Evolutionary conservation across 92 coral and sea anemone genomes (phyloP).

Genomic region (Heteractis magnifica): DNA sequence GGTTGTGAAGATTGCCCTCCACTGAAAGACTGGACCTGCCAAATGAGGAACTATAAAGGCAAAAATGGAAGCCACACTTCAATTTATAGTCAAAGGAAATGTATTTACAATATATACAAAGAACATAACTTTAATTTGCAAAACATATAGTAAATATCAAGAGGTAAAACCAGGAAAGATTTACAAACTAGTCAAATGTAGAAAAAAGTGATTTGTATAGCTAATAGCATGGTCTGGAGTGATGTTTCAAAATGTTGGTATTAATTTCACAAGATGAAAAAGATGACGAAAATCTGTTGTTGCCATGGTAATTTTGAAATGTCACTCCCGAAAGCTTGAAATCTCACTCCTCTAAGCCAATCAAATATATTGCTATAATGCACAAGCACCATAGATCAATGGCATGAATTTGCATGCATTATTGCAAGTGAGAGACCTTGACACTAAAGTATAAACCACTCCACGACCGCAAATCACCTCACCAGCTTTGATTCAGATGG

Average conservation of each 20-base stretch:
- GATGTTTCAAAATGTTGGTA: background rate
- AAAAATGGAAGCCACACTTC: constrained; percentile 35
- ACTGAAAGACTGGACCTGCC: constrained; percentile 36
- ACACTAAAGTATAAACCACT: background rate
- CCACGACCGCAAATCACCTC: background rate
- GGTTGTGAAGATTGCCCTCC: constrained; percentile 35
- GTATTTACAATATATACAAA: constrained; percentile 21
- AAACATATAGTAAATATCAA: constrained; percentile 11
- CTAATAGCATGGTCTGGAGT: background rate
- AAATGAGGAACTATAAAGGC: constrained; percentile 37
- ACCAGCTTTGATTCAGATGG: no score
- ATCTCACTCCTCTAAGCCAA: no score
- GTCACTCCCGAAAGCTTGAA: background rate
- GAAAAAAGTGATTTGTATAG: background rate
- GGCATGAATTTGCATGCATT: background rate
- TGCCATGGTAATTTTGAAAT: background rate
- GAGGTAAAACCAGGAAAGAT: constrained; percentile 39
- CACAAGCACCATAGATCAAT: background rate
- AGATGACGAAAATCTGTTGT: background rate
- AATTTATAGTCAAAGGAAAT: constrained; percentile 31
- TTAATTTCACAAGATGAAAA: background rate
- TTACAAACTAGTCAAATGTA: constrained; percentile 11
- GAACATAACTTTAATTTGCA: constrained; percentile 6
- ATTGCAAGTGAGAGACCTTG: background rate
- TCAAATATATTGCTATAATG: background rate